Evolutionary conservation across 2,797 vertebrate species (phyloP).

Genomic region (Anniella stebbinsi): DNA sequence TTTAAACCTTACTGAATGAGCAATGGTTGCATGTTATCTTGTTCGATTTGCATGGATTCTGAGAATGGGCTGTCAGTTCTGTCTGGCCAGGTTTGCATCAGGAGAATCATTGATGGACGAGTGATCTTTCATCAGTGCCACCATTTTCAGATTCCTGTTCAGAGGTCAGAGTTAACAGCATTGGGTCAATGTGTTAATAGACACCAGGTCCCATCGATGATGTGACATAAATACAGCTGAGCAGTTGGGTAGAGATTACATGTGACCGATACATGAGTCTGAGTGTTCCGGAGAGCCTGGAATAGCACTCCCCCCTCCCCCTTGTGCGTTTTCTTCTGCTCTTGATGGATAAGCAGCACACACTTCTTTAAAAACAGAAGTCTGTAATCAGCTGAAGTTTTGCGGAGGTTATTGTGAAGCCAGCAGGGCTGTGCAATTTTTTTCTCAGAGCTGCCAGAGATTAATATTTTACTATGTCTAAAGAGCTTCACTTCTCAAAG

Average conservation of each 20-base stretch:
- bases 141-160: slow-evolving; percentile 39
- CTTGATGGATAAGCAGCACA: not conserved
- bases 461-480: not conserved
- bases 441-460: not conserved
- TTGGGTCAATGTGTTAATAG: slow-evolving; percentile 14
- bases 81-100: not conserved
- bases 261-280: slow-evolving; percentile 14
- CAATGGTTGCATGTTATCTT: not conserved
- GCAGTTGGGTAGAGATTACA: slow-evolving; percentile 37
- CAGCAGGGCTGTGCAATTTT: too few species aligned
- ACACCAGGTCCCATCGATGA: slow-evolving; percentile 22
- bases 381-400: not conserved
- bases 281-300: slow-evolving; percentile 38
- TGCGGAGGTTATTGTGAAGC: not conserved
- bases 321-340: slow-evolving; percentile 12
- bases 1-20: not conserved
- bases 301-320: not conserved
- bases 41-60: not conserved
- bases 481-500: not conserved
- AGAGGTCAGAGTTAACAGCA: slow-evolving; percentile 31
- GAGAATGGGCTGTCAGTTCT: slow-evolving; percentile 10
- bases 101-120: not conserved
- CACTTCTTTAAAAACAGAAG: not conserved
- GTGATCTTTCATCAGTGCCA: slow-evolving; percentile 10
- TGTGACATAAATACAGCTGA: not conserved